These are phyloP conservation scores for Troilus luridus DNA, from an alignment of 2,888 invertebrate species.

Conservation along the genomic window DNA sequence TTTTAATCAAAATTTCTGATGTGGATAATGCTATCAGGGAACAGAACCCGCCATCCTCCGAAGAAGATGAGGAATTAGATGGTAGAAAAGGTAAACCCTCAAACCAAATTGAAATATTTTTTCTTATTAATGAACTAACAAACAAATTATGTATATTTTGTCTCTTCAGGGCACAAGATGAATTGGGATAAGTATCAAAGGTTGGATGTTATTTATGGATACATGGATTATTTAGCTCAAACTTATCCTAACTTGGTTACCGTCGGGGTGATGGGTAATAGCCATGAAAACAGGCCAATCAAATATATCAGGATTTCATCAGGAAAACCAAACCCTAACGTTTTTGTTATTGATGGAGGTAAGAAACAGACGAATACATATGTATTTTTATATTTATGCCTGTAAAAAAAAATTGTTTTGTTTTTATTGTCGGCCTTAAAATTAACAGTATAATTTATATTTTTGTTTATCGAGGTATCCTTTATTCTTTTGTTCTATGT, in stretches of 20 bases:
- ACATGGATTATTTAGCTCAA: constrained; percentile 79
- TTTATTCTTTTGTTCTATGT: no score
- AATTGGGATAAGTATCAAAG: constrained; percentile 86
- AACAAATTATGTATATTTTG: background rate
- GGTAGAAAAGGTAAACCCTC: constrained; percentile 76
- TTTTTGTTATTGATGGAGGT: constrained; percentile 72
- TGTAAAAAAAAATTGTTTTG: background rate
- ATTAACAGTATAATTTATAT: no score
- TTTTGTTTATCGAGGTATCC: no score
- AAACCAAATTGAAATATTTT: background rate
- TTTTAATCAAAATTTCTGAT: constrained; percentile 82
- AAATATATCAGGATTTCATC: constrained; percentile 73
- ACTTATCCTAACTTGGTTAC: constrained; percentile 82
- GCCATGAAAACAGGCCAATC: constrained; percentile 81
- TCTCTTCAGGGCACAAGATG: constrained; percentile 73
- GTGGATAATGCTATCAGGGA: constrained; percentile 83
- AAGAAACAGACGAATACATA: background rate
- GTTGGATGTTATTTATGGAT: constrained; percentile 78
- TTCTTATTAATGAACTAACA: background rate
- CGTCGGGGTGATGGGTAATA: constrained; percentile 80
- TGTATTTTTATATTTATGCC: background rate
- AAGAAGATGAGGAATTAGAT: constrained; percentile 79
- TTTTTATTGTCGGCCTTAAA: no score
- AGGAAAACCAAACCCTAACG: constrained; percentile 66
- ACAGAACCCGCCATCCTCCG: constrained; percentile 82